These are phyloP conservation scores for Drosophila mulleri DNA, from an alignment of 2,888 invertebrate species.

Conservation along the genomic window DNA sequence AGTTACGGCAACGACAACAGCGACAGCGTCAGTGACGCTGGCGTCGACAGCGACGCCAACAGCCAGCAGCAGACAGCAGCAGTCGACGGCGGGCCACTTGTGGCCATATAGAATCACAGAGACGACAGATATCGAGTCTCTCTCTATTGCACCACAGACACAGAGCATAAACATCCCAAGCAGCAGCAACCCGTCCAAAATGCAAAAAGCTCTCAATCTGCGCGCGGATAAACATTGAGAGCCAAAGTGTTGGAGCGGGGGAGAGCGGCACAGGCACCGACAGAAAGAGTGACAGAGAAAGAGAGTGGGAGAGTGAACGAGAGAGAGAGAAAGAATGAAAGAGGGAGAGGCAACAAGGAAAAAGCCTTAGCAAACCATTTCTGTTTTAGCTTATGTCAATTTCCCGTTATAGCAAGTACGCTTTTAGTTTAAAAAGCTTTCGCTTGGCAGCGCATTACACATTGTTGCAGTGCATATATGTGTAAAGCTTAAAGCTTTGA, in stretches of 20 bases:
- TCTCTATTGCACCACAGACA: conserved; percentile 39
- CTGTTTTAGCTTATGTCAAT: conserved; percentile 20
- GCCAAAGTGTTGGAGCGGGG: conserved; percentile 9
- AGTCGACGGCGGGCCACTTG: conserved; percentile 49
- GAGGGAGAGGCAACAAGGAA: background rate
- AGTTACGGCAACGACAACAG: conserved; percentile 61
- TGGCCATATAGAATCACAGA: conserved; percentile 67
- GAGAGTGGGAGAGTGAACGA: background rate
- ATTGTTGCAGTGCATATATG: background rate
- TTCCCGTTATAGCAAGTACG: conserved; percentile 45
- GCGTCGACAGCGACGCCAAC: conserved; percentile 16
- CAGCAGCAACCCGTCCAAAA: conserved; percentile 48
- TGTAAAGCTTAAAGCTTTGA: background rate
- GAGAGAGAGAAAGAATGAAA: background rate
- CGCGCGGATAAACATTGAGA: conserved; percentile 39
- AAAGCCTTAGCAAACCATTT: background rate
- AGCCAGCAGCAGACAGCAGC: conserved; percentile 30
- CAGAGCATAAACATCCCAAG: conserved; percentile 56
- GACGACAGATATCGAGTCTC: conserved; percentile 64
- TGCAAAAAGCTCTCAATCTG: conserved; percentile 61
- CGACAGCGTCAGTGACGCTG: conserved; percentile 7
- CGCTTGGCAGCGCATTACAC: background rate
- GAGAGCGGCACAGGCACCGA: background rate
- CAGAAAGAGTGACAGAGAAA: background rate
- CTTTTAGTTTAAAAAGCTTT: conserved; percentile 31